These are phyloP conservation scores for Chrysolophus pictus DNA, from an alignment of 2,797 vertebrate species.

Conservation along the genomic window DNA sequence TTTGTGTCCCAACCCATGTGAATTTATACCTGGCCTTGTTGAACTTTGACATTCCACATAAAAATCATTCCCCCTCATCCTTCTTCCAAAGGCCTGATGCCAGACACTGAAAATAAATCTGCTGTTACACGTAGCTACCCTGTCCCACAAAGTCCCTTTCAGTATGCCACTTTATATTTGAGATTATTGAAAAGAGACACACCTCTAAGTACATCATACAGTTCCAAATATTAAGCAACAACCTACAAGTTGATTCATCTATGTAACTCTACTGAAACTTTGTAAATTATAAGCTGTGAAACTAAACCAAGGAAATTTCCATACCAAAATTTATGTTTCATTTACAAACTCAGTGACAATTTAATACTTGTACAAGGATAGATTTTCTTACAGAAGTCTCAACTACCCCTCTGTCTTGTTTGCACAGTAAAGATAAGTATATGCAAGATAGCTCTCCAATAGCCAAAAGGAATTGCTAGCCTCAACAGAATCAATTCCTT, in stretches of 20 bases:
- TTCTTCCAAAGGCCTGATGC: neutral
- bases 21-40: neutral
- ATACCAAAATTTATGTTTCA: neutral
- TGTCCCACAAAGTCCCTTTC: neutral
- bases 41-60: neutral
- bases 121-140: neutral
- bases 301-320: neutral
- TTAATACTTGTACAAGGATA: neutral
- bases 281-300: neutral
- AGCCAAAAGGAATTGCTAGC: neutral
- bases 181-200: neutral
- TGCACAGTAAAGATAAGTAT: neutral
- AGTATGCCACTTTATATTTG: neutral
- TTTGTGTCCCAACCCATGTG: neutral
- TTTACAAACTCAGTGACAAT: neutral
- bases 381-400: neutral
- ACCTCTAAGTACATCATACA: neutral
- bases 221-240: neutral
- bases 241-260: neutral
- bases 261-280: neutral
- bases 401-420: neutral
- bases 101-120: conserved; percentile 34
- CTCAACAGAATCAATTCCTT: neutral
- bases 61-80: neutral
- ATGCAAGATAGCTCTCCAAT: neutral